phyloP scores from a whole-genome alignment of 2,113 vertebrate species.

The Oreochromis tanganicae region DNA sequence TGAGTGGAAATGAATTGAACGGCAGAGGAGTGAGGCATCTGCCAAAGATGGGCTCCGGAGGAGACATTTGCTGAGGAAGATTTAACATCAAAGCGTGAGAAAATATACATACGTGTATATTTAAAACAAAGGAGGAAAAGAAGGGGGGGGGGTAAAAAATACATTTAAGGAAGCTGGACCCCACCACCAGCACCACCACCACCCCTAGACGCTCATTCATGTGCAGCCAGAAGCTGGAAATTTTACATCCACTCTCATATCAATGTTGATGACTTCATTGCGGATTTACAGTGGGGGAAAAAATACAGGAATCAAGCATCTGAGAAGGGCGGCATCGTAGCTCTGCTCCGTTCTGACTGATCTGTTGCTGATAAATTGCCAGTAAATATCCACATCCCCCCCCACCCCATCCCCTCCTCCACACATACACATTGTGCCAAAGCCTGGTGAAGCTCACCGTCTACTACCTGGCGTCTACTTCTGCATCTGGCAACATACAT shows the following conservation, averaged over 20 bases:
- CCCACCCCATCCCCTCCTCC: not conserved
- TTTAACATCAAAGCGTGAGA: not conserved
- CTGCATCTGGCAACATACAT: constrained; percentile 60
- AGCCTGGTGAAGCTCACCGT: constrained; percentile 1
- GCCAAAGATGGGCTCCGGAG: constrained; percentile 56
- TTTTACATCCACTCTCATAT: constrained; percentile 33
- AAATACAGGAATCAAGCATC: constrained; percentile 52
- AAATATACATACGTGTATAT: not conserved
- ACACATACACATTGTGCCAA: not conserved
- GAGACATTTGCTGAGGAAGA: constrained; percentile 50
- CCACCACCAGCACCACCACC: not conserved
- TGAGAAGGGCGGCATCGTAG: constrained; percentile 57
- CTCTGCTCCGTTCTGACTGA: constrained; percentile 36
- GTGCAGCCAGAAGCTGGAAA: constrained; percentile 36
- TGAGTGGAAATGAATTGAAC: constrained; percentile 53
- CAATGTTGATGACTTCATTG: constrained; percentile 67
- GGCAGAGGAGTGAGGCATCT: constrained; percentile 48
- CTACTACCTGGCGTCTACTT: constrained; percentile 7
- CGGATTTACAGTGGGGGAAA: constrained; percentile 58
- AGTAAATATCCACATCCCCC: constrained; percentile 40
- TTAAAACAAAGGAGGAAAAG: not conserved
- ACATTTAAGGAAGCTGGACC: constrained; percentile 27
- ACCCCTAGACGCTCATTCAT: constrained; percentile 31
- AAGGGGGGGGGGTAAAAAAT: not conserved
- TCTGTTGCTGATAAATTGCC: constrained; percentile 17